Evolutionary conservation across 92 coral and sea anemone species (phyloP), one percentile per base, ranked within the genome.

Genomic region (Parazoanthus darwini): DNA sequence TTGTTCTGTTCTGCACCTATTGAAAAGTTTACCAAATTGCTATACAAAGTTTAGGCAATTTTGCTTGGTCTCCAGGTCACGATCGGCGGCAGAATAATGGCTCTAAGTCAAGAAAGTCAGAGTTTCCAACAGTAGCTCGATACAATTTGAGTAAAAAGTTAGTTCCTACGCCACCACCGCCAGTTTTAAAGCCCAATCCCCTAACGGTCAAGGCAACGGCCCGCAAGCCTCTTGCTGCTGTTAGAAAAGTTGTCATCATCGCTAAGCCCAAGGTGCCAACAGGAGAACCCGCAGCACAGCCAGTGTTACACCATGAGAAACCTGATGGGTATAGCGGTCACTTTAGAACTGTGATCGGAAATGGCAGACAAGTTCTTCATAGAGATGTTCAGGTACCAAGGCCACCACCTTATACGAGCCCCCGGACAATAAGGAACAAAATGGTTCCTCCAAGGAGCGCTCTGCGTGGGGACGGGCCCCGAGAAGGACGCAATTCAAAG

Each of bases 341-440:
- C 65, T 84, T 84, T 74, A 84, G 87, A 36, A 70, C 78, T 48
- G 79, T 71, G 79, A 72, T 84, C 23, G 87, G 87, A 70, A 84
- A 84, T 35, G 87, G 79, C 36, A 84, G 43, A 50, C 87, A 84
- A 71, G 87, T 44, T 46, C 66, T 84, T 35, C 39, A 84, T 8
- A 71, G 77, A 46, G 87, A 84, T 20, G 23, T 33, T 13, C 78
- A 84, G 37, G 54, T 84, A 14, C 87, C 87, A 1, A 71, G 44
- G 33, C 79, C 87, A 26, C 87, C 87, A 16, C 59, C 70, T 18
- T 84, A 84, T 23, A 33, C 50, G 79, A 84, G 79, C 56, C 87
- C 79, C 16, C 79, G 87, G 38, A 84, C 87, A 18, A 84, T 84
- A 25, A 84, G 87, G 79, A 84, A 84, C 67, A 70, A 84, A 84